These are phyloP conservation scores for Macropodus opercularis DNA, from an alignment of 2,797 vertebrate genomes.

Conservation along the genomic window DNA sequence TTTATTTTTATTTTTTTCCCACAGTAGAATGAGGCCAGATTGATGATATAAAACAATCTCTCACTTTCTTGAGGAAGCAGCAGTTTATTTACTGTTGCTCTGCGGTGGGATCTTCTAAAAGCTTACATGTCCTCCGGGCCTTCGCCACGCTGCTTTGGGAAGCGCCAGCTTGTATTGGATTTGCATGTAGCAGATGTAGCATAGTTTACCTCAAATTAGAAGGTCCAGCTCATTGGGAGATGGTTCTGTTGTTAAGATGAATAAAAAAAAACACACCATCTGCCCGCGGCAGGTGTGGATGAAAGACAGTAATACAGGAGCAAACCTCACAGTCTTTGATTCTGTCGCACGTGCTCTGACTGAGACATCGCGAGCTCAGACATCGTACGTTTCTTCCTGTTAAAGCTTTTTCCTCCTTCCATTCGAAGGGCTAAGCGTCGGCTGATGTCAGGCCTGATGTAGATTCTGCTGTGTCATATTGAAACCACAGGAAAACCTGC, in stretches of 20 bases:
- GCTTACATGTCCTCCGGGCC: constrained; percentile 1
- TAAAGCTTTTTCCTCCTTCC: too few species aligned
- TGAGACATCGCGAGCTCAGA: background rate
- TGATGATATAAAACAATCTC: background rate
- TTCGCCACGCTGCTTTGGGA: background rate
- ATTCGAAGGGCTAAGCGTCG: background rate
- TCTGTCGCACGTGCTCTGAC: background rate
- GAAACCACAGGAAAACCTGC: background rate
- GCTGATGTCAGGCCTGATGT: background rate
- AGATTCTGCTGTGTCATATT: background rate
- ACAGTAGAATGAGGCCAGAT: background rate
- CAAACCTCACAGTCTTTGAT: background rate
- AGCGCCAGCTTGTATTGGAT: constrained; percentile 18
- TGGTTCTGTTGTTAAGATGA: constrained; percentile 12
- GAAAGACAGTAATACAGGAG: constrained; percentile 3
- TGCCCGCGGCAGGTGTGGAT: constrained; percentile 22
- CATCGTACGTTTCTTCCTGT: too few species aligned
- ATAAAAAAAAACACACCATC: constrained; percentile 27
- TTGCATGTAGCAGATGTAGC: constrained; percentile 31
- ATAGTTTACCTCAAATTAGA: constrained; percentile 16
- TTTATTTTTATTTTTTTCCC: background rate
- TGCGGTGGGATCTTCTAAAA: constrained; percentile 10
- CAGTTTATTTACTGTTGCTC: constrained; percentile 4
- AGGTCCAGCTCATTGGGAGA: constrained; percentile 11
- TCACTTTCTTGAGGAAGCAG: background rate